Evolutionary conservation across 1,140 invertebrate genomes (phyloP).

Genomic region (Drosophila bifasciata): DNA sequence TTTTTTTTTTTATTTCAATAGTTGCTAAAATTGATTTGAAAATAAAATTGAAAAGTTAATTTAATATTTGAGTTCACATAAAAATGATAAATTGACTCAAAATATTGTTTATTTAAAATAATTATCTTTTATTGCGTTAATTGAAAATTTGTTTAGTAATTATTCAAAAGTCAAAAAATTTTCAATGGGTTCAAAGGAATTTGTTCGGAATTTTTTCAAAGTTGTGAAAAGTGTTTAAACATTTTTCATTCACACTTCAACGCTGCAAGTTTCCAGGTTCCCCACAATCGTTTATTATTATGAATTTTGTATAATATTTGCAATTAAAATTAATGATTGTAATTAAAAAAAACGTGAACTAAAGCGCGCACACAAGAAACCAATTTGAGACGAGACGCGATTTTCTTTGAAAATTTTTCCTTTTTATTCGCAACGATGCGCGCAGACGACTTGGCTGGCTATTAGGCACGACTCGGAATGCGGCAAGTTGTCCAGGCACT

Average conservation of each 20-base stretch:
- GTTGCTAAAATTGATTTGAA: neutral
- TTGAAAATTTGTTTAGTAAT: neutral
- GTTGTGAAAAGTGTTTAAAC: neutral
- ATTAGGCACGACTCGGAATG: slow-evolving; percentile 78
- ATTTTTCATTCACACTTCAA: slow-evolving; percentile 7
- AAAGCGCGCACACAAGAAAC: slow-evolving; percentile 34
- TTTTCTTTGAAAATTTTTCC: slow-evolving; percentile 29
- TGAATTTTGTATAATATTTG: slow-evolving; percentile 3
- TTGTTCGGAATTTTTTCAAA: neutral
- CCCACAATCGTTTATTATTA: neutral
- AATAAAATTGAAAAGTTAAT: neutral
- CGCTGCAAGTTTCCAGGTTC: neutral
- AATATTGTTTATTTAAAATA: neutral
- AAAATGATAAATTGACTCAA: neutral
- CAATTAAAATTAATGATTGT: slow-evolving; percentile 24
- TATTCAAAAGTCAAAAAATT: neutral
- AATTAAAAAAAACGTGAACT: slow-evolving; percentile 29
- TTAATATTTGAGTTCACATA: neutral
- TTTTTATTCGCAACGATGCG: slow-evolving; percentile 49
- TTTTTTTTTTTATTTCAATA: neutral
- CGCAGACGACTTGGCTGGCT: slow-evolving; percentile 70
- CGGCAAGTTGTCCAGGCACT: slow-evolving; percentile 65
- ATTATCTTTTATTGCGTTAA: too few species aligned
- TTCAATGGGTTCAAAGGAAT: too few species aligned
- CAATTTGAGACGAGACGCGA: slow-evolving; percentile 29